phyloP scores from a whole-genome alignment of 2,113 vertebrate genomes.

The Scatophagus argus region DNA sequence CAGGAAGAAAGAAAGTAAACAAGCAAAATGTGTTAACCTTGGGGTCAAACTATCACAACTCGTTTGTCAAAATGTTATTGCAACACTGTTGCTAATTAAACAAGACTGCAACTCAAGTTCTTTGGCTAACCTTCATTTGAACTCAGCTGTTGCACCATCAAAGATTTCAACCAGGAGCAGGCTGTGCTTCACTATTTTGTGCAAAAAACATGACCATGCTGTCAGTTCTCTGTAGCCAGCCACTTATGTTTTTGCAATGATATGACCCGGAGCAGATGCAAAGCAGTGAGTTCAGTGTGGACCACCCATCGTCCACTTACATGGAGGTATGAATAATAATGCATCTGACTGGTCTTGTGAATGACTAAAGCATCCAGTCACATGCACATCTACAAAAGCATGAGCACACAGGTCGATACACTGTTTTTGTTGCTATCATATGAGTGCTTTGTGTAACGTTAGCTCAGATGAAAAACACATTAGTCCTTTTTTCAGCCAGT shows the following conservation, averaged over 20 bases:
- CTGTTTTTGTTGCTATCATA: conserved; percentile 6
- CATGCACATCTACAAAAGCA: conserved; percentile 13
- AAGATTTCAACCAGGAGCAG: conserved; percentile 2
- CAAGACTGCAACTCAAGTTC: conserved; percentile 18
- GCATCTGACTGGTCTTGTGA: conserved; percentile 16
- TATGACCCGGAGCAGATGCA: conserved; percentile 21
- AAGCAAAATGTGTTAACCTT: not conserved
- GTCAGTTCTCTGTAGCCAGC: conserved; percentile 18
- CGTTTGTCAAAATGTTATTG: conserved; percentile 7
- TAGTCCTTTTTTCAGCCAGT: not conserved
- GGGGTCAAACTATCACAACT: conserved; percentile 27
- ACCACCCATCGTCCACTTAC: conserved; percentile 25
- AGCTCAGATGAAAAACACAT: not conserved
- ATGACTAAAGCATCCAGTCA: conserved; percentile 32
- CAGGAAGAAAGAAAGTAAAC: not conserved
- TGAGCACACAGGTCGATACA: conserved; percentile 29
- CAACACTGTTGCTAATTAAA: conserved; percentile 24
- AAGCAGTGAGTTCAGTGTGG: conserved; percentile 25
- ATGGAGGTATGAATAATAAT: conserved; percentile 1
- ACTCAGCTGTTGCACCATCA: conserved; percentile 41
- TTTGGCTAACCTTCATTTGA: conserved; percentile 42
- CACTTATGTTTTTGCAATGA: conserved; percentile 49
- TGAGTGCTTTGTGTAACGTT: conserved; percentile 8
- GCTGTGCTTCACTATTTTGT: conserved; percentile 15
- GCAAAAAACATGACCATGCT: conserved; percentile 33